These are phyloP conservation scores for Chiridota heheva DNA, from an alignment of 35 echinoderm and acorn worm genomes.

Conservation along the genomic window DNA sequence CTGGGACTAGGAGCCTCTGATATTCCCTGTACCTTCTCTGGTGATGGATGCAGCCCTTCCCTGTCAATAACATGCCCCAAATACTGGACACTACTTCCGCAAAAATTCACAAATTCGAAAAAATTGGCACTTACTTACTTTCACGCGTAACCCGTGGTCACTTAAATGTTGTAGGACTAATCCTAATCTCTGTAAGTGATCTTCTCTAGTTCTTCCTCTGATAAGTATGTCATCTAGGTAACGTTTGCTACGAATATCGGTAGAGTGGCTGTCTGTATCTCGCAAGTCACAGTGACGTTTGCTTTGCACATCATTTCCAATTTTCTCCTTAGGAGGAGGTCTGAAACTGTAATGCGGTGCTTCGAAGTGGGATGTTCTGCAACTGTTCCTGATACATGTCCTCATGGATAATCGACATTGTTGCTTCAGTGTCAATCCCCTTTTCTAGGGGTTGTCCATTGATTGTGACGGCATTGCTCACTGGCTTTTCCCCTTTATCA, in stretches of 20 bases:
- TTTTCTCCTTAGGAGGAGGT: constrained; percentile 28
- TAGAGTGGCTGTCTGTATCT: not conserved
- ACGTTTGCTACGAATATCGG: constrained; percentile 31
- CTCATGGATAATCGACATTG: constrained; percentile 34
- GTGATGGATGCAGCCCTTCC: constrained; percentile 57
- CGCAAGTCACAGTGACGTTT: constrained; percentile 26
- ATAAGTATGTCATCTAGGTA: constrained; percentile 16
- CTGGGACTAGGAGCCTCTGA: constrained; percentile 38
- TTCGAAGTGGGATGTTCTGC: constrained; percentile 1
- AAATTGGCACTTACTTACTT: constrained; percentile 53
- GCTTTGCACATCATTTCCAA: constrained; percentile 35
- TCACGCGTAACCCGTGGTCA: constrained; percentile 32
- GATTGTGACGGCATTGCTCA: constrained; percentile 37
- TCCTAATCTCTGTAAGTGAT: constrained; percentile 49
- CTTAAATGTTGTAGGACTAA: constrained; percentile 41
- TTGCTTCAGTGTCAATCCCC: constrained; percentile 56
- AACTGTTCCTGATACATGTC: constrained; percentile 34
- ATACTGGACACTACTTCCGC: constrained; percentile 29
- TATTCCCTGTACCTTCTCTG: constrained; percentile 41
- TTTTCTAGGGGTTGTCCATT: constrained; percentile 24
- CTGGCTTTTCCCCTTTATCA: not conserved
- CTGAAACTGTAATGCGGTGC: not conserved
- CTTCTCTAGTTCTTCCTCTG: constrained; percentile 29
- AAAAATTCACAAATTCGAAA: too few relatives aligned
- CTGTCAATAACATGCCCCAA: constrained; percentile 55